Conservation (phyloP, 2,888 invertebrate genomes). For the Anticlea derivata region DNA sequence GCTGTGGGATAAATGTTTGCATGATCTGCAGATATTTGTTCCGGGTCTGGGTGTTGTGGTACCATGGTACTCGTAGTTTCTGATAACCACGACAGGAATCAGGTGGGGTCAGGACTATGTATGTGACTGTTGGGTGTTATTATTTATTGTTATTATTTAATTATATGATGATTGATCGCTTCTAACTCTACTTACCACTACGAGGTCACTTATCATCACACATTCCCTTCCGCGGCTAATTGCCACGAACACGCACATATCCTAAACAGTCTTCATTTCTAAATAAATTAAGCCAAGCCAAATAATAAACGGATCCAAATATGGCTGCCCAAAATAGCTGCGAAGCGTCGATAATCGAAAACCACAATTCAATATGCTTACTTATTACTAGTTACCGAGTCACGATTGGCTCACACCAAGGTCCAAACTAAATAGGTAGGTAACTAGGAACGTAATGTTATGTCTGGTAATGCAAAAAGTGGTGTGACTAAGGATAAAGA, state of each 20-base stretch:
- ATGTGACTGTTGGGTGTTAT: no score
- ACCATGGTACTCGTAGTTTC: no score
- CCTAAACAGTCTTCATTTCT: constrained; percentile 30
- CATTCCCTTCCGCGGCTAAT: constrained; percentile 14
- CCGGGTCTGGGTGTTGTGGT: no score
- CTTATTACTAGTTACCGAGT: constrained; percentile 54
- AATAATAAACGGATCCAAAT: constrained; percentile 43
- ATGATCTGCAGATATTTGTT: no score
- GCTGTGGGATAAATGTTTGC: no score
- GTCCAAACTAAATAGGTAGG: constrained; percentile 56
- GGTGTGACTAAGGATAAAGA: constrained; percentile 26
- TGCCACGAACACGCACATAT: constrained; percentile 25
- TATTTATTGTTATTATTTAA: no score
- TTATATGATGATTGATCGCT: not conserved
- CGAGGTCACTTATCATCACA: constrained; percentile 4
- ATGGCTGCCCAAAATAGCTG: constrained; percentile 43
- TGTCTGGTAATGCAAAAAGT: constrained; percentile 31
- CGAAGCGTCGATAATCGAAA: constrained; percentile 60
- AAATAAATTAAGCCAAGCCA: no score
- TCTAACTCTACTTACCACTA: not conserved
- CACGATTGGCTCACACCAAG: constrained; percentile 61
- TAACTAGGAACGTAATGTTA: constrained; percentile 62
- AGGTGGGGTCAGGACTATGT: no score
- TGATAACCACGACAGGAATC: no score
- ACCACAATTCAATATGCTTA: constrained; percentile 53